Evolutionary conservation across 2,888 invertebrate species (phyloP).

Genomic region (Resseliella maxima): DNA sequence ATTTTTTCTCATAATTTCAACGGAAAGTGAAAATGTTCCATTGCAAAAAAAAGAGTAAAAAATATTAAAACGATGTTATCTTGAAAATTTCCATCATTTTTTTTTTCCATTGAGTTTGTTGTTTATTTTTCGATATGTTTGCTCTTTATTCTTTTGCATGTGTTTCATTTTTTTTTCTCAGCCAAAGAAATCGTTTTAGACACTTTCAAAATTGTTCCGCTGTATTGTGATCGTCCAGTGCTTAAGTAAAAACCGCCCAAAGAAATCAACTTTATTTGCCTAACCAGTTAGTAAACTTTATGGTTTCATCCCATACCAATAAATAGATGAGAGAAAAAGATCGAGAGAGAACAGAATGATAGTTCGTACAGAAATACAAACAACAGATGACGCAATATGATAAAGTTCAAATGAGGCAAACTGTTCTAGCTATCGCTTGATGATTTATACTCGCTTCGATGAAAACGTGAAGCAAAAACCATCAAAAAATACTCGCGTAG

Average conservation of each 20-base stretch:
- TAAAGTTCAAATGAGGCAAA: conserved; percentile 15
- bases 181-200: not conserved
- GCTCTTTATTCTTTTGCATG: not conserved
- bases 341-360: not conserved
- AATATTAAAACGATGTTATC: not conserved
- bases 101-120: not conserved
- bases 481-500: no score
- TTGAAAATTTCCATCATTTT: not conserved
- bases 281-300: conserved; percentile 1
- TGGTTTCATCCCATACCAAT: not conserved
- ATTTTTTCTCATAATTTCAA: not conserved
- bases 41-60: not conserved
- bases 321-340: not conserved
- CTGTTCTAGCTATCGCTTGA: not conserved
- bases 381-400: conserved; percentile 33
- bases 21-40: conserved; percentile 6
- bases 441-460: not conserved
- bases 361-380: not conserved
- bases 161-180: not conserved
- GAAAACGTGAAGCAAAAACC: not conserved
- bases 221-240: not conserved
- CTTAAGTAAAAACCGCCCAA: not conserved
- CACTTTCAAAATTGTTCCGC: no score
- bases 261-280: not conserved
- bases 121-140: not conserved